Conservation (phyloP, 2,888 invertebrate genomes). For the Linyphia triangularis region DNA sequence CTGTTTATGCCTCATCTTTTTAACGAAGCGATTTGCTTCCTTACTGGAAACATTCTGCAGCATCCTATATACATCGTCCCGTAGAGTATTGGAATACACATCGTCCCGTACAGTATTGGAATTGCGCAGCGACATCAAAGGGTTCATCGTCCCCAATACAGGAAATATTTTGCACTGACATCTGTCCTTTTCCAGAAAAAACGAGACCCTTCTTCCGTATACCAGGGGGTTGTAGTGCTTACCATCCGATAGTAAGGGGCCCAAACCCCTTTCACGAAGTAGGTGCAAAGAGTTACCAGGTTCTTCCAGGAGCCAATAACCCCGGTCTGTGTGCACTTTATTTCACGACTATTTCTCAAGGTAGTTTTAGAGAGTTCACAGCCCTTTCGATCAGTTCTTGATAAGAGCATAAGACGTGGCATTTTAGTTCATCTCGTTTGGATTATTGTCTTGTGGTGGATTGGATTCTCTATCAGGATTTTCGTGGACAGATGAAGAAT, state of each 20-base stretch:
- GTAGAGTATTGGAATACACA: background rate
- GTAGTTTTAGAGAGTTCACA: conserved; percentile 19
- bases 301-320: conserved; percentile 49
- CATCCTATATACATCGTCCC: too few relatives aligned
- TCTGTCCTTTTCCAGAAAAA: conserved; percentile 34
- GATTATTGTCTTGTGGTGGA: background rate
- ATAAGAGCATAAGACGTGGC: background rate
- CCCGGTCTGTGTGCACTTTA: conserved; percentile 40
- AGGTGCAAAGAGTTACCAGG: conserved; percentile 49
- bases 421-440: background rate
- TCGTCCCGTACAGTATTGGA: conserved; percentile 15
- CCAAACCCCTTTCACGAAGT: conserved; percentile 19
- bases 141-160: conserved; percentile 65
- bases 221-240: conserved; percentile 27
- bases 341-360: conserved; percentile 3
- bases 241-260: conserved; percentile 13
- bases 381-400: background rate
- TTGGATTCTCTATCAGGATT: background rate
- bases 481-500: background rate
- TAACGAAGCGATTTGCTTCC: too few relatives aligned
- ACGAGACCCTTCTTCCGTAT: conserved; percentile 54
- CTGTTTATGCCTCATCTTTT: too few relatives aligned
- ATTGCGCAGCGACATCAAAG: conserved; percentile 15
- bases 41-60: too few relatives aligned
- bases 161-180: conserved; percentile 64